These are phyloP conservation scores for Alca torda DNA, from an alignment of 2,797 vertebrate genomes.

Conservation along the genomic window DNA sequence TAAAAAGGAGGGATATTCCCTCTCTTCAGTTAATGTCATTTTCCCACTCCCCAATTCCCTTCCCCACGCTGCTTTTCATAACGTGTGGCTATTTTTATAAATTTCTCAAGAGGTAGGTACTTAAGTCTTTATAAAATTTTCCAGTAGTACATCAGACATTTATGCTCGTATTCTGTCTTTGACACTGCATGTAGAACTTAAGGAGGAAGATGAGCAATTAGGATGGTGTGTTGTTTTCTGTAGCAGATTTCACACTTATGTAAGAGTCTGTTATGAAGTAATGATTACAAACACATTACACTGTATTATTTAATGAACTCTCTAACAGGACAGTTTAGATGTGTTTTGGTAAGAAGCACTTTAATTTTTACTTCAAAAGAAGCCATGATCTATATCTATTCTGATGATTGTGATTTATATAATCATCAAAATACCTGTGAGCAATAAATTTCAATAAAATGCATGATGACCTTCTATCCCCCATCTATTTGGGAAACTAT, in stretches of 20 bases:
- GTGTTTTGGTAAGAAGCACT: background rate
- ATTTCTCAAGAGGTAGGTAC: background rate
- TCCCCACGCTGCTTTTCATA: background rate
- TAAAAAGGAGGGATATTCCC: background rate
- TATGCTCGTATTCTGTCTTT: background rate
- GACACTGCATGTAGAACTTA: background rate
- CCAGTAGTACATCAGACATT: background rate
- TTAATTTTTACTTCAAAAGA: background rate
- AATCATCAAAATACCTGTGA: background rate
- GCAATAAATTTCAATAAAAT: background rate
- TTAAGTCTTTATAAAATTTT: background rate
- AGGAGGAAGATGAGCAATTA: background rate
- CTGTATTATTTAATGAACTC: background rate
- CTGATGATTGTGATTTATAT: background rate
- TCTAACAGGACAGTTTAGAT: background rate
- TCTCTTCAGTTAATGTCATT: constrained; percentile 3
- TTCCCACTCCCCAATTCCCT: background rate
- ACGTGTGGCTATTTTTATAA: background rate
- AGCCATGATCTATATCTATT: background rate
- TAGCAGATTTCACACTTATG: background rate
- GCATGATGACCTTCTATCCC: background rate
- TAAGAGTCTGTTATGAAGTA: background rate
- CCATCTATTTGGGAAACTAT: background rate
- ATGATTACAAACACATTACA: background rate
- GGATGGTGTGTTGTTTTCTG: background rate